These are phyloP conservation scores for Molossus alvarezi DNA, from an alignment of 2,797 vertebrate species.

Conservation along the genomic window DNA sequence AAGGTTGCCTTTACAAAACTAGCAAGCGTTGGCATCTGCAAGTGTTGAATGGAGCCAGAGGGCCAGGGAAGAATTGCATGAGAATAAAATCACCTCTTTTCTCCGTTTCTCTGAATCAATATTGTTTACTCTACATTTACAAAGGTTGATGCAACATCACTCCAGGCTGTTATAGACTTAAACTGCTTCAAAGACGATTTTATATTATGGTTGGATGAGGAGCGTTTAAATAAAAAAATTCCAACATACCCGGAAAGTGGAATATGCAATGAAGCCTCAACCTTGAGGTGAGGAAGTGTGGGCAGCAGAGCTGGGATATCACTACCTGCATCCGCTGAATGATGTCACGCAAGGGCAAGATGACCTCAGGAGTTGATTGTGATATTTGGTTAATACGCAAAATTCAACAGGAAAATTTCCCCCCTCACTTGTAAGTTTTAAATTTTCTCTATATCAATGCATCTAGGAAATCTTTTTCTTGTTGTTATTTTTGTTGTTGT, in stretches of 20 bases:
- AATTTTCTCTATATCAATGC: conserved; percentile 4
- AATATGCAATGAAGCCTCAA: neutral
- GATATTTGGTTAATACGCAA: conserved; percentile 64
- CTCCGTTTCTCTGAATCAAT: conserved; percentile 52
- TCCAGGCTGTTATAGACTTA: conserved; percentile 57
- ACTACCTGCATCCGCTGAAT: conserved; percentile 52
- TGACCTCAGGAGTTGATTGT: neutral
- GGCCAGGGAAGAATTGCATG: neutral
- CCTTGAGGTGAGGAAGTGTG: conserved; percentile 36
- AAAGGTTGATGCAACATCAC: conserved; percentile 62
- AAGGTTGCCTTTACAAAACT: conserved; percentile 38
- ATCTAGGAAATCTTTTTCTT: conserved; percentile 12
- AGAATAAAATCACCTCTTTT: conserved; percentile 55
- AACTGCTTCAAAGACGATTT: conserved; percentile 66
- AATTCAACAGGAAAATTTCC: neutral
- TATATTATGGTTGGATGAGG: conserved; percentile 33
- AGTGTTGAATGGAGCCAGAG: neutral
- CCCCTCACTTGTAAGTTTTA: neutral
- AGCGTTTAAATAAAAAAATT: conserved; percentile 48
- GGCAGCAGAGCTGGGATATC: neutral
- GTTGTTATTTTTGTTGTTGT: neutral
- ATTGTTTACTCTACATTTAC: conserved; percentile 52
- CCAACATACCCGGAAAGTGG: conserved; percentile 37
- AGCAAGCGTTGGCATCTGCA: neutral
- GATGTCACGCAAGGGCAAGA: conserved; percentile 13